Base-by-base conservation (phyloP, 2,888 invertebrate genomes). In the Tenodera sinensis region DNA sequence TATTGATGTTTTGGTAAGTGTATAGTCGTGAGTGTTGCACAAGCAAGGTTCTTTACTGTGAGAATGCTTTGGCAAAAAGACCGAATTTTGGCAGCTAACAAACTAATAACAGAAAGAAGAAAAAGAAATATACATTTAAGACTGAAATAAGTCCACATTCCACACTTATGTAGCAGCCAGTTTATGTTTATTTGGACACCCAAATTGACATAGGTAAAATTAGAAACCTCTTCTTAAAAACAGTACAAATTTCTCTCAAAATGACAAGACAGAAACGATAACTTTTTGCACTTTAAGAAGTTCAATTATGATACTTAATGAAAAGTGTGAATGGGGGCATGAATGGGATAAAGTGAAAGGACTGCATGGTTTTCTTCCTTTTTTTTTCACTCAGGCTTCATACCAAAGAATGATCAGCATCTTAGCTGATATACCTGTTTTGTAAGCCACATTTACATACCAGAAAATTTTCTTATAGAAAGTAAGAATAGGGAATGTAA, bases 331-430 rank as follows among this genome's bases (percentile, higher is more conserved):
- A 84, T 88, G 84, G 81, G 27, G 71, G 28, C 25, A 25, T 30
- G 54, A 84, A 34, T 85, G 85, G 71, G 84, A 27, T 88, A 54
- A 87, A 28, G 34, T 88, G 84, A 83, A 88, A 83, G 34, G 54
- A 82, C 20, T 34, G 81, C 54, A 82, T 89, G 85, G 54, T 81
- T 28, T 87, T 20, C 28, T 42, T 85, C 34, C 14, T 12, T 87
- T 83, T 86, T 88, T 87, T 89, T 85, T 84, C 89, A 88, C 89
- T 90, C 87, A 89, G 83, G 88, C 90, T 90, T 89, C 83, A 88
- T 89, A 90, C 90, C 90, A 90, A 90, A 90, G 88, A 83, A 83
- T 71, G 54, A 71, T 71, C 54, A 20, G 54, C 54, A 71, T 71
- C 54, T 20, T 20, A 71, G 54, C 54, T 71, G 54, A 71, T 15